A percentile compares a stretch with the other conserved stretches of the same genome.
Evolutionary conservation across 1,140 invertebrate genomes (phyloP).

Genomic region (Scylla paramamosain): DNA sequence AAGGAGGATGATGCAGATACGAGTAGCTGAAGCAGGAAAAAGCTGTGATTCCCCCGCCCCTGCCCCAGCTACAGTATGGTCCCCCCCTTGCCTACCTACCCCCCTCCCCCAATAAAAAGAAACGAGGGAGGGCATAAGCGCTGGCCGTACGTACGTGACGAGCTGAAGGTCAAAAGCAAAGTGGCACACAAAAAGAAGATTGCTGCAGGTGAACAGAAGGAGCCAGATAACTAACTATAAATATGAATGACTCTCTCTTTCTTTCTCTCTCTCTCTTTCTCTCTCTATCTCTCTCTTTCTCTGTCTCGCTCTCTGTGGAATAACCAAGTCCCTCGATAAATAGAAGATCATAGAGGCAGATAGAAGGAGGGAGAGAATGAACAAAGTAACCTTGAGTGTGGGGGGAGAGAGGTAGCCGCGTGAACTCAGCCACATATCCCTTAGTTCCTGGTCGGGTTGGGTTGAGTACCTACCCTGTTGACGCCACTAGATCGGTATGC

Average conservation of each 20-base stretch:
- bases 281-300: not conserved
- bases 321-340: slow-evolving; percentile 3
- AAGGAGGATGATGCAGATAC: too few relatives aligned
- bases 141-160: too few relatives aligned
- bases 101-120: too few relatives aligned
- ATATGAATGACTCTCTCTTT: not conserved
- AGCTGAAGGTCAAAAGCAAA: too few relatives aligned
- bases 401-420: not conserved
- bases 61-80: too few relatives aligned
- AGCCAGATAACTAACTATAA: not conserved
- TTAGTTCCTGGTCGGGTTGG: not conserved
- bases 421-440: not conserved
- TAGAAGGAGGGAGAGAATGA: not conserved
- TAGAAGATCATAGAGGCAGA: not conserved
- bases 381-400: not conserved
- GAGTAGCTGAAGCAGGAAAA: too few relatives aligned
- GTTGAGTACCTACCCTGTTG: not conserved
- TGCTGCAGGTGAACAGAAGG: not conserved
- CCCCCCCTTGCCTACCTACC: too few relatives aligned
- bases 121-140: too few relatives aligned
- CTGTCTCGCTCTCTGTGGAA: not conserved
- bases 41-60: too few relatives aligned
- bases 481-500: not conserved
- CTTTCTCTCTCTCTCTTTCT: too few relatives aligned
- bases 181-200: too few relatives aligned